These are phyloP conservation scores for Aphelenchoides avenae DNA, from an alignment of 1,140 invertebrate species.

Conservation along the genomic window DNA sequence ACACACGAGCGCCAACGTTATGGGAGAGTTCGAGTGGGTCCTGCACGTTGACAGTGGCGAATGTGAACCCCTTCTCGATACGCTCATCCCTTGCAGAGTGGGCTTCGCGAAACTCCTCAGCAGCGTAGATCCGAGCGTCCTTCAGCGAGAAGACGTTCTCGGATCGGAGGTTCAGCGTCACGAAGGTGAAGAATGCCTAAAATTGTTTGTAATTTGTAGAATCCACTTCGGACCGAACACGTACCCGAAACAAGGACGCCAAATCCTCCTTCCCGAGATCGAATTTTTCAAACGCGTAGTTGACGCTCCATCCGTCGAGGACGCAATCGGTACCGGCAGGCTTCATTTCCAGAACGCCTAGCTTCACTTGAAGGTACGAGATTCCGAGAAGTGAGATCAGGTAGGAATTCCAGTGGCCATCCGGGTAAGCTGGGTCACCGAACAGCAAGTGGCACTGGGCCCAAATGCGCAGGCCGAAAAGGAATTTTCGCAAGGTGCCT, in stretches of 20 bases:
- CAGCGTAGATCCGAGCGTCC: constrained; percentile 14
- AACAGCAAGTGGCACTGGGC: constrained; percentile 27
- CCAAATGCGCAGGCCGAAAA: constrained; percentile 42
- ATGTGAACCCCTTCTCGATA: constrained; percentile 30
- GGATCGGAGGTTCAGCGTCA: constrained; percentile 12
- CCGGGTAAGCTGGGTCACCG: constrained; percentile 4
- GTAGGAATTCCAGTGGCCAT: constrained; percentile 36
- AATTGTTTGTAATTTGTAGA: constrained; percentile 7
- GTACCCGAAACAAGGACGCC: constrained; percentile 19
- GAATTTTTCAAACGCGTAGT: constrained; percentile 19
- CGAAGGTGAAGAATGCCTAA: constrained; percentile 32
- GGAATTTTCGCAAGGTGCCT: constrained; percentile 25
- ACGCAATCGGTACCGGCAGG: constrained; percentile 6
- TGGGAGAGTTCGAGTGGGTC: constrained; percentile 40
- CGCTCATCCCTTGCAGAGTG: constrained; percentile 7
- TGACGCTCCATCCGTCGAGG: constrained; percentile 19
- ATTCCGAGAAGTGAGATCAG: constrained; percentile 33
- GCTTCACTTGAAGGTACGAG: constrained; percentile 27
- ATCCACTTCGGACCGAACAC: neutral
- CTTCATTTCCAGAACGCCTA: constrained; percentile 7
- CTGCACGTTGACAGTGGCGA: constrained; percentile 36
- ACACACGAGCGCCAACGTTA: constrained; percentile 34
- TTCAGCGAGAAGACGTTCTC: constrained; percentile 16
- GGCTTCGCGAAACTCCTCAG: constrained; percentile 21
- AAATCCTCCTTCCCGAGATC: constrained; percentile 11